Evolutionary conservation across 2,888 invertebrate genomes (phyloP), one percentile per base, ranked within the genome.

Genomic region (Nasonia oneida): DNA sequence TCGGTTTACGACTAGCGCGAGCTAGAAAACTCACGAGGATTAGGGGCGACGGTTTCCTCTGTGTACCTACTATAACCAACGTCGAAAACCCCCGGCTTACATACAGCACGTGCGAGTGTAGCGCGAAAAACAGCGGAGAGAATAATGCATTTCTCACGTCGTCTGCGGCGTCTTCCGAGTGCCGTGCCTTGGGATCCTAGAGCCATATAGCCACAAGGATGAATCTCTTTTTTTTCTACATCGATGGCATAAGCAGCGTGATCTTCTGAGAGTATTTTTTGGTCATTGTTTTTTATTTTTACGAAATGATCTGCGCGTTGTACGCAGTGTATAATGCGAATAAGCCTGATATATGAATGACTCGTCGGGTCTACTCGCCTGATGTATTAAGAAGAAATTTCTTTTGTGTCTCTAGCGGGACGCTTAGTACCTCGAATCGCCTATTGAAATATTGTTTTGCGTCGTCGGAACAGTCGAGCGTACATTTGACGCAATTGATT

Each of bases 291-390:
- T n/a, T 74, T 74, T 74, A n/a, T 74, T 29, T 39, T 12, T 39
- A 6, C 3, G 39, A 53, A 37, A 67, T n/a, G 15, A 6, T 61
- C n/a, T 5, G 15, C 37, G 29, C 61, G 77, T 18, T 75, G 53
- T 29, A 75, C 6, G 80, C 1, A 70, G 70, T 57, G 39, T 71
- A 71, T 71, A 71, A 71, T 71, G 53, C 47, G 53, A 53, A 12
- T 80, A 71, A 80, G 80, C 18, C 80, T 80, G 80, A 71, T 53
- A 37, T 71, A 80, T 53, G 53, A 39, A 39, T 61, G 37, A 12
- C 57, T 50, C n/a, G n/a, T 61, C 15, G 53, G 4, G 53, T 29
- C 29, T 23, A 33, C 14, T 50, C 50, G 29, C 23, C 23, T 8
- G 57, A 18, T 61, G 57, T 61, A 61, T 61, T 61, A 61, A 61